Percentiles rank a stretch among this genome's conserved stretches.
Evolutionary conservation across 1,140 invertebrate species (phyloP).

Genomic region (Neuroterus valhalla): DNA sequence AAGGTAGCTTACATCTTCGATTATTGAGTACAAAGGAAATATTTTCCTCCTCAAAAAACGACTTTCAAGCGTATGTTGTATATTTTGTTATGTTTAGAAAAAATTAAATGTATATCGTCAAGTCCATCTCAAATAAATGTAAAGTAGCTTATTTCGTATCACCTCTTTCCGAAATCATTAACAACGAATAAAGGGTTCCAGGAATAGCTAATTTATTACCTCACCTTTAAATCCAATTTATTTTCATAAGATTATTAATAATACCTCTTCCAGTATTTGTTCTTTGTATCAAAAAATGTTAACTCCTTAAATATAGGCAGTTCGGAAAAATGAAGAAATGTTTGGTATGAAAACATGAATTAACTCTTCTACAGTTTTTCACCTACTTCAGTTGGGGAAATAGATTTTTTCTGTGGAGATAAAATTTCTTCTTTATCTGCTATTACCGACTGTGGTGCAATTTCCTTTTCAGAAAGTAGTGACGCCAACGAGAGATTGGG

Average conservation of each 20-base stretch:
- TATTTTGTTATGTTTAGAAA: slow-evolving; percentile 29
- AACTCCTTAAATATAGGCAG: too few relatives aligned
- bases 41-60: not conserved
- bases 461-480: not conserved
- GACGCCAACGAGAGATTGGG: not conserved
- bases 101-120: slow-evolving; percentile 22
- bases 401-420: not conserved
- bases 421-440: slow-evolving; percentile 6
- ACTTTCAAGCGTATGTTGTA: slow-evolving; percentile 8
- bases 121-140: slow-evolving; percentile 3
- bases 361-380: too few relatives aligned
- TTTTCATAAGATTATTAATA: not conserved
- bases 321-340: too few relatives aligned
- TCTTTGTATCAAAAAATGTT: too few relatives aligned
- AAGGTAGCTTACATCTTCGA: not conserved
- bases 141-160: slow-evolving; percentile 13
- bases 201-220: not conserved
- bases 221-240: not conserved
- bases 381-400: too few relatives aligned
- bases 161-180: not conserved
- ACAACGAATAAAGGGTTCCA: not conserved
- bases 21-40: not conserved
- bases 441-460: not conserved
- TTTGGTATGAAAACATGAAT: too few relatives aligned
- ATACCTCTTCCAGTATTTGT: too few relatives aligned